A percentile compares a stretch with the other conserved stretches of the same genome.
Evolutionary conservation across 2,888 invertebrate genomes (phyloP).

Genomic region (Oxystoma pomonae): DNA sequence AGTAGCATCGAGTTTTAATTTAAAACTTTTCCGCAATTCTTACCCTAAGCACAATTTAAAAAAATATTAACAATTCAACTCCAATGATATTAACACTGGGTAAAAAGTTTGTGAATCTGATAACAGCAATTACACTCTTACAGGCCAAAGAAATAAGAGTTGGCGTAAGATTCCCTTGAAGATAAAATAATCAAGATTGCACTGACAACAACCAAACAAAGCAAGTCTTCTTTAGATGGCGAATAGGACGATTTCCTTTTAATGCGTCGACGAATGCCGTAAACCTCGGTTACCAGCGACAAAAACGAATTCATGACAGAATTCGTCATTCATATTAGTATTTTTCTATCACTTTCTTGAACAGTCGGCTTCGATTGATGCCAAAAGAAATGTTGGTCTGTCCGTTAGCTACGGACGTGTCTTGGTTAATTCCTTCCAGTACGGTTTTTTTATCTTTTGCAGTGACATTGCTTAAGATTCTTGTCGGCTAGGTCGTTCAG

Average conservation of each 20-base stretch:
- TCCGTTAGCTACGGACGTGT: slow-evolving; percentile 29
- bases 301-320: slow-evolving; percentile 19
- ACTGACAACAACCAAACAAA: neutral
- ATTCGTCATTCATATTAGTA: slow-evolving; percentile 27
- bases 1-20: no score
- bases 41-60: no score
- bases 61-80: no score
- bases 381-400: slow-evolving; percentile 22
- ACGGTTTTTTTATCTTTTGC: slow-evolving; percentile 12
- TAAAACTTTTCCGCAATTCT: no score
- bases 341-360: slow-evolving; percentile 28
- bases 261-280: neutral
- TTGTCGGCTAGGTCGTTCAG: no score
- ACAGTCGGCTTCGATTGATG: slow-evolving; percentile 25
- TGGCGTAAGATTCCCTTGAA: neutral
- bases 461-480: neutral
- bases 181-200: neutral
- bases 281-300: neutral
- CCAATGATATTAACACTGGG: no score
- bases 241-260: slow-evolving; percentile 1
- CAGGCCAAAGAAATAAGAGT: neutral
- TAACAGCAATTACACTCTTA: neutral
- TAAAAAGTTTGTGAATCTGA: neutral
- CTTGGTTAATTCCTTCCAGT: slow-evolving; percentile 26
- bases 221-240: neutral